phyloP scores from a whole-genome alignment of 2,888 invertebrate species.

The Odontomyia ornata region DNA sequence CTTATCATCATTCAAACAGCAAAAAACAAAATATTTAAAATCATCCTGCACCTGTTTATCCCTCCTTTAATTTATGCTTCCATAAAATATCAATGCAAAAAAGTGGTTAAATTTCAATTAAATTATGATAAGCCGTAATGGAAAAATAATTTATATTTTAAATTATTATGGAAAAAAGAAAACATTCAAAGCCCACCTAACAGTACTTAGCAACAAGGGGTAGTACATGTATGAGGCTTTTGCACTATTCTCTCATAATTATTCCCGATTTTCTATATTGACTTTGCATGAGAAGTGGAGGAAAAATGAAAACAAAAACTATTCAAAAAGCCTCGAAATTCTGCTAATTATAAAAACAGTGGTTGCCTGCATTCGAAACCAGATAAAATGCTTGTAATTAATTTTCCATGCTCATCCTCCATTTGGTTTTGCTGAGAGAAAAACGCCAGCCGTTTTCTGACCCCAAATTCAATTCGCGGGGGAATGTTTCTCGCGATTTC shows the following conservation, averaged over 20 bases:
- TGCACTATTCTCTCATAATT: not conserved
- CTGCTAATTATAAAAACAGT: conserved; percentile 33
- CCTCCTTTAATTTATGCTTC: too few species aligned
- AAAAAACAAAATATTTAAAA: too few species aligned
- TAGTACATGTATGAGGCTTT: too few species aligned
- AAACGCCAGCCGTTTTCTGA: not conserved
- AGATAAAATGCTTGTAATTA: conserved; percentile 23
- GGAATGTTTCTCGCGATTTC: not conserved
- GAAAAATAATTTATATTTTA: not conserved
- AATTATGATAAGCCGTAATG: not conserved
- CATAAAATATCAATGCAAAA: not conserved
- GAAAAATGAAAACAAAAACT: too few species aligned
- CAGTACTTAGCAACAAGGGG: not conserved
- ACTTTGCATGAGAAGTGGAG: not conserved
- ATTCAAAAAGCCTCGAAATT: not conserved
- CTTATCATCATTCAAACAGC: too few species aligned
- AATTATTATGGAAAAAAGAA: not conserved
- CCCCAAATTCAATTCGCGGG: not conserved
- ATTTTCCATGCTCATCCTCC: conserved; percentile 4
- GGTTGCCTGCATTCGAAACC: conserved; percentile 17
- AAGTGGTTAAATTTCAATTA: conserved; percentile 6
- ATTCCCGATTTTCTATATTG: not conserved
- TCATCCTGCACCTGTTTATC: too few species aligned
- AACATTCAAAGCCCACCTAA: not conserved
- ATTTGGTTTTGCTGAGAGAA: not conserved